Base-by-base conservation (phyloP, 2,888 invertebrate genomes). In the Meandrusa payeni region DNA sequence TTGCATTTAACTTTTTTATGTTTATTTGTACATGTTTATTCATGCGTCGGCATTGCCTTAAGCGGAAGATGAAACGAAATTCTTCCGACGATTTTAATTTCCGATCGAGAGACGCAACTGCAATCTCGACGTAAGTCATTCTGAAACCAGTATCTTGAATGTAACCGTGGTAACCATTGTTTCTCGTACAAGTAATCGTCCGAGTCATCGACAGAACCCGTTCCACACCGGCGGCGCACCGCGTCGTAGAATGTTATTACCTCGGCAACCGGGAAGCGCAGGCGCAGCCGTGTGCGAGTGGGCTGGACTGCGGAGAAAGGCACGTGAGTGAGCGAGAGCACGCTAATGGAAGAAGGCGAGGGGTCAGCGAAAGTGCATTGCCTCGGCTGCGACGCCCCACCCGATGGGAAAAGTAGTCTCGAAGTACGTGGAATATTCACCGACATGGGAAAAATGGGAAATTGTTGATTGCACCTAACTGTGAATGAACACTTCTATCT, bases 311-410 rank as follows among this genome's bases (percentile, higher is more conserved):
- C 55, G 64, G 71, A 73, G 75, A 79, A 78, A 78, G 73, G 67
- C 42, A 42, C 50, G 54, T 48, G 83, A 66, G 74, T 49, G 71
- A 85, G 38, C 48, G 83, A 79, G 86, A 85, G 55, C 61, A 56
- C 49, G 51, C 56, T 62, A 72, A 76, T 80, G 77, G 78, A 79
- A 81, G 82, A 76, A 80, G 78, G 76, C 77, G 76, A 64, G 78
- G 80, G 87, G 85, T 86, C 85, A 86, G 85, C 76, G 85, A 87
- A 87, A 87, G 87, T 87, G 82, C 87, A 86, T 86, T 87, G 86
- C 83, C 86, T 76, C 79, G 82, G 76, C 72, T 70, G 71, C 72
- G 64, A 72, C 74, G 75, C 76, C 66, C 76, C 78, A 73, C 72
- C 69, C 80, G 80, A 78, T 81, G 81, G 76, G 81, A 82, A 83